These are phyloP conservation scores for Phyto melanocephala DNA, from an alignment of 2,888 invertebrate genomes.

Conservation along the genomic window DNA sequence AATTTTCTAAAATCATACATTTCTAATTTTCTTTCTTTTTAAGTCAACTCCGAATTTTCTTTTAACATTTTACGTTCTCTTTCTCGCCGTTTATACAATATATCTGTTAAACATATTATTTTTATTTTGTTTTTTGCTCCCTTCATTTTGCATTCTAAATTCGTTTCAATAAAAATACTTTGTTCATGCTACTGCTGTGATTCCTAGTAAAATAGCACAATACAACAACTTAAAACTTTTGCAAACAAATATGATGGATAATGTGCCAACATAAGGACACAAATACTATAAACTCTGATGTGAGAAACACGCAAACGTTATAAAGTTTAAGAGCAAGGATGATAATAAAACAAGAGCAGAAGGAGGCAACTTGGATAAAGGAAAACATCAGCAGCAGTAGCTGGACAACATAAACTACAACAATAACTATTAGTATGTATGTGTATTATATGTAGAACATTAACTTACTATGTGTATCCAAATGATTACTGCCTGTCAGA, in stretches of 20 bases:
- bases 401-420: constrained; percentile 1
- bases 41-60: no score
- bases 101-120: not conserved
- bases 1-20: no score
- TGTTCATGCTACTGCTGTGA: not conserved
- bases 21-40: no score
- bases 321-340: constrained; percentile 1
- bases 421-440: not conserved
- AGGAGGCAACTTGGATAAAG: constrained; percentile 3
- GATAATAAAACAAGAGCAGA: not conserved
- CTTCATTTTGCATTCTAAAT: constrained; percentile 36
- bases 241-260: constrained; percentile 52
- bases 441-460: constrained; percentile 31
- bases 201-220: constrained; percentile 13
- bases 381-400: constrained; percentile 12
- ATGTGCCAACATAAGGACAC: constrained; percentile 53
- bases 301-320: constrained; percentile 11
- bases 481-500: constrained; percentile 77
- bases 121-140: not conserved
- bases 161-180: constrained; percentile 39
- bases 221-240: not conserved
- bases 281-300: constrained; percentile 49
- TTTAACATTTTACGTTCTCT: not conserved
- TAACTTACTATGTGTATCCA: constrained; percentile 77
- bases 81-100: not conserved